Evolutionary conservation across 2,797 vertebrate species (phyloP), one percentile per base, ranked within the genome.

Genomic region (Microhierax caerulescens): DNA sequence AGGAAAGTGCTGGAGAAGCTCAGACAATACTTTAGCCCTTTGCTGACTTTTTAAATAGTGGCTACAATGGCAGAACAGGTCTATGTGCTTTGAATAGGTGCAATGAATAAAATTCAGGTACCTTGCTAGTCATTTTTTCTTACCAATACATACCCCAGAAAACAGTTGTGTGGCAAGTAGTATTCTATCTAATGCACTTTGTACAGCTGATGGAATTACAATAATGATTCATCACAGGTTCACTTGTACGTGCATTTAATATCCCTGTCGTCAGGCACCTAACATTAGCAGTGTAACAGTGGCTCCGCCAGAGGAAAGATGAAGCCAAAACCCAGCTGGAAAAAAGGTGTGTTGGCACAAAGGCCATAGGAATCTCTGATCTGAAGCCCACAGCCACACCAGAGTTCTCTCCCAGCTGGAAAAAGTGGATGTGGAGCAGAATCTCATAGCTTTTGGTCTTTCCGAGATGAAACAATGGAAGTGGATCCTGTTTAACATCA

Each of bases 1-100:
- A 85, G 91, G 48, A 92, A 89, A 96, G 89, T 94, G 75, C 92
- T 79, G 43, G 51, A 95, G 95, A 93, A 92, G 17, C 64, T 83
- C 84, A 60, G 51, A 82, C 56, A 94, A 87, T 74, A 32, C 54
- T 48, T 39, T 19, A 79, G 83, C 21, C 59, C 89, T 96, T 87
- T 94, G 74, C 63, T 92, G 94, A 89, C 90, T 87, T 87, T 82
- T 89, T n/a, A 32, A 70, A 76, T 45, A 95, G 63, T 25, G 53
- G 25, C 88, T 88, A 47, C 74, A 67, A 51, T 67, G 48, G 74
- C 15, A 86, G 36, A 73, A 73, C 3, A 5, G 47, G 21, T 56
- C 67, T 89, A 1, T 51, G 68, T 48, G 73, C 39, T 61, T 24
- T 92, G 73, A 96, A 95, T 78, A 92, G 77, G 41, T 64, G 37